Base-by-base conservation (phyloP, 2,113 vertebrate species). In the Steatornis caripensis region DNA sequence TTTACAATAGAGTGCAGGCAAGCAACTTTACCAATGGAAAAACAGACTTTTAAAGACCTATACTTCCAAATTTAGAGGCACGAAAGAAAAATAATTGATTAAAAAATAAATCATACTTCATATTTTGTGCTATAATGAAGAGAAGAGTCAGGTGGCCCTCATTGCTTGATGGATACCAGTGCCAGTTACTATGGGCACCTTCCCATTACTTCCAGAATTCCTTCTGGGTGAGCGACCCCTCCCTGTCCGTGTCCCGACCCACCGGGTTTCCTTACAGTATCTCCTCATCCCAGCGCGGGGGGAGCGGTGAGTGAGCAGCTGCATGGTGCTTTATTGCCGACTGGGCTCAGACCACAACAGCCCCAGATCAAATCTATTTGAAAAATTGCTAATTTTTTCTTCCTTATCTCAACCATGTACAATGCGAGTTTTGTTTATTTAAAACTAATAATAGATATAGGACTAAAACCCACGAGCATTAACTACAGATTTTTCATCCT, bases 81-180 rank as follows among this genome's bases (percentile, higher is more conserved):
- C 57, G 69, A 53, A 66, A 43, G 30, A 62, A 41, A 49, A n/a
- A 36, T 21, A 53, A 74, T 7, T 6, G 22, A 26, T 46, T 30
- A 39, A 82, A 64, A 61, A 76, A 41, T 4, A 16, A 82, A 27
- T 2, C 5, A 2, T 5, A 23, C 30, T 45, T 46, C 39, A 0
- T 51, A 19, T 55, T 81, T 30, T 36, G 34, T 85, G 51, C 53
- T 61, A 3, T 37, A 24, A 10, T 12, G 57, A 66, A 49, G 39
- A 43, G n/a, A 68, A 49, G 55, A 72, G 58, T 41, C 46, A 11
- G 55, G 68, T 1, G 27, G 68, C 30, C 64, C 79, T 39, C 30
- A 0, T 54, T 49, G 49, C 37, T 7, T 9, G 20, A 19, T 0
- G 1, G 68, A 26, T 6, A 4, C 17, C 3, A 3, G 20, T 7